Base-by-base conservation (phyloP, 2,888 invertebrate species). In the Cerastis rubricosa region DNA sequence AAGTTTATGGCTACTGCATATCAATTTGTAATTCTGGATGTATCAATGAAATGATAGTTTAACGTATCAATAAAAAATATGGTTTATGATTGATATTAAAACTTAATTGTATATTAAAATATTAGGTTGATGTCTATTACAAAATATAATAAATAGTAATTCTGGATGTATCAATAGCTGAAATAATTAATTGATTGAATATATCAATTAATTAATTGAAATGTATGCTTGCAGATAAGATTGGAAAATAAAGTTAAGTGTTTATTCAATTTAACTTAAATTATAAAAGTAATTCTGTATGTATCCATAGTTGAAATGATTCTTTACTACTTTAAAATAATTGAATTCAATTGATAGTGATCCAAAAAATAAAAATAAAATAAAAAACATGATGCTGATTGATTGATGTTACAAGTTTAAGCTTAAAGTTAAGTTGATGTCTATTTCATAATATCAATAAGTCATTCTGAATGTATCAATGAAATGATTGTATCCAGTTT, bases 241-340 rank as follows among this genome's bases (percentile, higher is more conserved):
- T n/a, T n/a, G n/a, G n/a, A n/a, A n/a, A n/a, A n/a, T n/a, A n/a
- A n/a, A n/a, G n/a, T n/a, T n/a, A n/a, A n/a, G n/a, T n/a, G n/a
- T n/a, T n/a, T n/a, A n/a, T n/a, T n/a, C n/a, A n/a, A n/a, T n/a
- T n/a, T n/a, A n/a, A n/a, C n/a, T n/a, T n/a, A n/a, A n/a, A n/a
- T n/a, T n/a, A n/a, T n/a, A n/a, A n/a, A n/a, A n/a, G 64, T 63
- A 40, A 2, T 71, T 71, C 64, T 49, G 64, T n/a, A 63, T 63
- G 35, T 71, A 19, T 69, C 19, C n/a, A 19, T 12, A 65, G 25
- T 11, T 45, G 17, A 43, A 47, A 29, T 65, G 0, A 65, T 17
- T 17, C 25, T 49, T 43, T 45, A 19, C 25, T 9, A 25, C n/a
- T 5, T 57, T 57, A 25, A 57, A 57, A 57, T 29, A 17, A 57